These are phyloP conservation scores for Schizopygopsis malacanthus DNA, from an alignment of 2,797 vertebrate genomes.

Conservation along the genomic window DNA sequence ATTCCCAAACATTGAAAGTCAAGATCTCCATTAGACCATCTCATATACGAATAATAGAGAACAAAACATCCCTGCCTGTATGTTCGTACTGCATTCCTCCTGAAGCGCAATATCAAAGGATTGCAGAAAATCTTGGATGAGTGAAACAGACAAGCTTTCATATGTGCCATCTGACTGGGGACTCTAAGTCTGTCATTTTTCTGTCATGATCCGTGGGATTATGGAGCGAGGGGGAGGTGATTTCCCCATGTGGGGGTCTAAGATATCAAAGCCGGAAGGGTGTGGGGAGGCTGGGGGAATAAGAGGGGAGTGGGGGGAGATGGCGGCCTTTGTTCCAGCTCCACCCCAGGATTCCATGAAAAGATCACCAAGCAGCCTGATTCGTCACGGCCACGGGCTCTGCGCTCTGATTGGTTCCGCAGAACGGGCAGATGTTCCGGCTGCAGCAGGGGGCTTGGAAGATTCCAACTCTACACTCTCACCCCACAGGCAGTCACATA, in stretches of 20 bases:
- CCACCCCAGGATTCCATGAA: conserved; percentile 80
- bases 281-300: conserved; percentile 58
- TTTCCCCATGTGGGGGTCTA: conserved; percentile 78
- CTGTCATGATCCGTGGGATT: conserved; percentile 76
- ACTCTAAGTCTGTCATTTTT: conserved; percentile 70
- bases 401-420: conserved; percentile 75
- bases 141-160: conserved; percentile 60
- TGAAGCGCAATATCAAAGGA: conserved; percentile 37
- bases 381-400: conserved; percentile 76
- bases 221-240: conserved; percentile 64
- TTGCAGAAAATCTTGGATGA: conserved; percentile 28
- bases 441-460: conserved; percentile 78
- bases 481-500: conserved; percentile 46
- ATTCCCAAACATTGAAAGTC: conserved; percentile 5
- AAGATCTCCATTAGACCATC: conserved; percentile 13
- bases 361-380: conserved; percentile 80
- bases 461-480: conserved; percentile 71
- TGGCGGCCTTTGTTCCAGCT: conserved; percentile 78
- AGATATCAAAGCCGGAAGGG: conserved; percentile 81
- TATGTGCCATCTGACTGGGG: conserved; percentile 60
- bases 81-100: conserved; percentile 4
- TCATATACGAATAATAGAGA: neutral
- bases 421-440: conserved; percentile 79
- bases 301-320: conserved; percentile 60
- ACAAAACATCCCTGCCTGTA: neutral